These are phyloP conservation scores for Hydra vulgaris DNA, from an alignment of 30 jellyfish, hydroid and myxozoan genomes.

Conservation along the genomic window DNA sequence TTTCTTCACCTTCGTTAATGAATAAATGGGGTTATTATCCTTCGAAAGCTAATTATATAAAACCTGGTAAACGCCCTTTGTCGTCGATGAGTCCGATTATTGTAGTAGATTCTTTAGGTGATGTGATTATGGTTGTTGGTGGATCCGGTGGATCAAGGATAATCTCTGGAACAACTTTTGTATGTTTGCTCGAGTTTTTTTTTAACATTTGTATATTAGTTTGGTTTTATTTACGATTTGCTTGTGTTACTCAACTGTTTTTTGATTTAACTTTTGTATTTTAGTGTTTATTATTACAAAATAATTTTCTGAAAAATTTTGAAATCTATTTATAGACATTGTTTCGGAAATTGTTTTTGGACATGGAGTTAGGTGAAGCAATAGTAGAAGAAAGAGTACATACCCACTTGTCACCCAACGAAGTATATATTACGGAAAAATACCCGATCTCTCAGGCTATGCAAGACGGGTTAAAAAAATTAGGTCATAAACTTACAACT, in stretches of 20 bases:
- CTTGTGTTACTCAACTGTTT: no score
- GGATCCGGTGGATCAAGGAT: constrained; percentile 61
- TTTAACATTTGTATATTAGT: no score
- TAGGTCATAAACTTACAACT: constrained; percentile 37
- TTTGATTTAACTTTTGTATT: no score
- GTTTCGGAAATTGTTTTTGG: constrained; percentile 47
- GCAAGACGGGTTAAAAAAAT: constrained; percentile 48
- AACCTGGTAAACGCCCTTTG: constrained; percentile 46
- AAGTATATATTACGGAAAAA: constrained; percentile 17
- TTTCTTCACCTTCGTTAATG: constrained; percentile 21
- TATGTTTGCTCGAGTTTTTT: no score
- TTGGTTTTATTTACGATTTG: no score
- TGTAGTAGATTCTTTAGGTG: constrained; percentile 20
- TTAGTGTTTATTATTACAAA: not conserved
- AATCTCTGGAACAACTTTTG: constrained; percentile 35
- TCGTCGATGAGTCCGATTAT: constrained; percentile 49
- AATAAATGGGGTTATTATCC: constrained; percentile 30
- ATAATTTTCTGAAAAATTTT: no score
- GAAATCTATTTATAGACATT: not conserved
- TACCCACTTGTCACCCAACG: constrained; percentile 51
- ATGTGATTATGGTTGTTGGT: constrained; percentile 35
- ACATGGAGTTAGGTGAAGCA: constrained; percentile 54
- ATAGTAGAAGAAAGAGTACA: constrained; percentile 51
- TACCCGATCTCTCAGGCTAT: constrained; percentile 31
- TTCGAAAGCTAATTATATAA: constrained; percentile 23